Evolutionary conservation across 2,888 invertebrate genomes (phyloP).

Genomic region (Lydus trimaculatus): DNA sequence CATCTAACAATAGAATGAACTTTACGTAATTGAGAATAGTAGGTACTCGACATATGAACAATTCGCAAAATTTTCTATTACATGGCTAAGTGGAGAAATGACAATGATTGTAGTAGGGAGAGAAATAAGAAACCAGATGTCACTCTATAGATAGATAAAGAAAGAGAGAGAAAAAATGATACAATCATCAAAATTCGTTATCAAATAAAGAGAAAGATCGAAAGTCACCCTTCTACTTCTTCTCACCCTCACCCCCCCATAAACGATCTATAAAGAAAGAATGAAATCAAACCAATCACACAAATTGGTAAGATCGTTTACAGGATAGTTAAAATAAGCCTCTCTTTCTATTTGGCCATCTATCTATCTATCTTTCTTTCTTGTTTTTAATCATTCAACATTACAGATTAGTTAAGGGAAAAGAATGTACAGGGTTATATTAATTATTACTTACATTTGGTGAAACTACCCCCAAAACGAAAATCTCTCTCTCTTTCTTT

Average conservation of each 20-base stretch:
- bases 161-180: neutral
- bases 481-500: neutral
- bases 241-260: neutral
- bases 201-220: neutral
- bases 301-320: neutral
- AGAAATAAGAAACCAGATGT: neutral
- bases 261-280: neutral
- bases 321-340: neutral
- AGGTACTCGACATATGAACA: neutral
- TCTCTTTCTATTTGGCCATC: neutral
- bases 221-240: neutral
- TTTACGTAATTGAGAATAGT: neutral
- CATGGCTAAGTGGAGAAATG: too few relatives aligned
- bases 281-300: neutral
- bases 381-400: neutral
- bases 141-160: neutral
- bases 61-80: conserved; percentile 2
- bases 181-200: conserved; percentile 6
- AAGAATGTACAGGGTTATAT: neutral
- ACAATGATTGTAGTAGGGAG: neutral
- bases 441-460: conserved; percentile 1
- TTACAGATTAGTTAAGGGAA: neutral
- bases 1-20: neutral
- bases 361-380: neutral
- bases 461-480: neutral